Percentiles rank a stretch among this genome's conserved stretches.
Conservation (phyloP, 2,113 vertebrate species). For the Rhegmatorhina hoffmannsi region DNA sequence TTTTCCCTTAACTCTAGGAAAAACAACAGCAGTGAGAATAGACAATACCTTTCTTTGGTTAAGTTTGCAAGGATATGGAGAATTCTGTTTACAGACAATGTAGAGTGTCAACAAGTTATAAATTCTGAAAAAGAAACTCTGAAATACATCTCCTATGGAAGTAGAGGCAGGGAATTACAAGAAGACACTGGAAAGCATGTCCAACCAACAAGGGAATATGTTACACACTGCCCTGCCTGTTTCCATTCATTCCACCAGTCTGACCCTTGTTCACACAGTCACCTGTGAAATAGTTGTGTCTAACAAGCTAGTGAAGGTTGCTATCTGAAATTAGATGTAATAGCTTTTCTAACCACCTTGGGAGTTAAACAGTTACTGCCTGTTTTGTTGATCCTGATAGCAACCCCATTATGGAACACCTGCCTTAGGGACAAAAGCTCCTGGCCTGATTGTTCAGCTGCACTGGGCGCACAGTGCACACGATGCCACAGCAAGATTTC, state of each 20-base stretch:
- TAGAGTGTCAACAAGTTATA: not conserved
- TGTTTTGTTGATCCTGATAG: not conserved
- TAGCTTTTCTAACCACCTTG: not conserved
- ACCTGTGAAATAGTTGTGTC: not conserved
- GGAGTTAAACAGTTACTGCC: not conserved
- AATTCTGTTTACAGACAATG: not conserved
- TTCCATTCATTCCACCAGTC: not conserved
- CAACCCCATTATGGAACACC: not conserved
- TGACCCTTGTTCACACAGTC: not conserved
- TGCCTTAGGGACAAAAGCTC: not conserved
- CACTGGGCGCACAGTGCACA: not conserved
- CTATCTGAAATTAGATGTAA: not conserved
- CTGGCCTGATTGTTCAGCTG: not conserved
- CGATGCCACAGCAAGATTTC: not conserved
- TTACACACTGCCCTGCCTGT: not conserved
- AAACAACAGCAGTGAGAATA: not conserved
- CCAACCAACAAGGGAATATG: not conserved
- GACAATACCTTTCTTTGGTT: not conserved
- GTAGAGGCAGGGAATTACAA: not conserved
- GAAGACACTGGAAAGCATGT: not conserved
- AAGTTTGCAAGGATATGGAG: not conserved
- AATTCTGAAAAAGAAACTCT: not conserved
- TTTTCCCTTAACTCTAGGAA: not conserved
- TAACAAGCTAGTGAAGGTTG: not conserved
- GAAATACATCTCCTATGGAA: not conserved